Percentiles rank a stretch among this genome's conserved stretches.
Evolutionary conservation across 2,888 invertebrate genomes (phyloP).

Genomic region (Agrenia bidenticulata): DNA sequence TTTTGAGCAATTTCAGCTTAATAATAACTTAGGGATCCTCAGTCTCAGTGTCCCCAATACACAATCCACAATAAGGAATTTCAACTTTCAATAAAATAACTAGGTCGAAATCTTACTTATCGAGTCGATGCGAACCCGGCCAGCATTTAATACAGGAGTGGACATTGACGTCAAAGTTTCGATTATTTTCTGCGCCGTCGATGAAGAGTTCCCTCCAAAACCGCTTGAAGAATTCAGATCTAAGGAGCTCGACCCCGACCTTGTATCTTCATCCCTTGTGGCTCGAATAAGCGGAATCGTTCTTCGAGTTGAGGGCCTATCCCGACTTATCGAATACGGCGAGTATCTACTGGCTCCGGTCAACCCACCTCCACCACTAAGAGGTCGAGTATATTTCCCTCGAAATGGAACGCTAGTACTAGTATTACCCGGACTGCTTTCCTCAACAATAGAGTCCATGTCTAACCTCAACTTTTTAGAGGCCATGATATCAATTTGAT

Average conservation of each 20-base stretch:
- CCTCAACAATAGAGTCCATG: constrained; percentile 14
- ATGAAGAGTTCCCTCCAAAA: constrained; percentile 21
- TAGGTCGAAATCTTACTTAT: no score
- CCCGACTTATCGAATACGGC: constrained; percentile 33
- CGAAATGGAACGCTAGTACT: constrained; percentile 23
- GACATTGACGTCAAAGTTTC: constrained; percentile 42
- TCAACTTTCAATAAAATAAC: no score
- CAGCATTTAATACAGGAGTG: constrained; percentile 43
- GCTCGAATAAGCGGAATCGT: constrained; percentile 35
- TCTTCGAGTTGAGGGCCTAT: constrained; percentile 9
- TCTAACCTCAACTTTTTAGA: constrained; percentile 35
- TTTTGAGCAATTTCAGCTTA: no score
- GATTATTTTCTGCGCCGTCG: constrained; percentile 43
- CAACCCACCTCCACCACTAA: constrained; percentile 22
- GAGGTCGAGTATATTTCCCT: constrained; percentile 21
- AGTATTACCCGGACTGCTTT: constrained; percentile 14
- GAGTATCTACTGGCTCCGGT: constrained; percentile 33
- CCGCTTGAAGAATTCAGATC: constrained; percentile 8
- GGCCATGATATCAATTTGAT: constrained; percentile 16
- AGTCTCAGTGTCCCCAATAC: constrained; percentile 1
- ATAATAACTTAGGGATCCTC: background rate
- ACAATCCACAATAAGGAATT: no score
- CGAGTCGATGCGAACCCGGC: constrained; percentile 40
- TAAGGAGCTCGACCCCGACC: constrained; percentile 16
- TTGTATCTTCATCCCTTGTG: constrained; percentile 30